Conservation (phyloP, 92 coral and sea anemone species). For the Actinernus sp. region DNA sequence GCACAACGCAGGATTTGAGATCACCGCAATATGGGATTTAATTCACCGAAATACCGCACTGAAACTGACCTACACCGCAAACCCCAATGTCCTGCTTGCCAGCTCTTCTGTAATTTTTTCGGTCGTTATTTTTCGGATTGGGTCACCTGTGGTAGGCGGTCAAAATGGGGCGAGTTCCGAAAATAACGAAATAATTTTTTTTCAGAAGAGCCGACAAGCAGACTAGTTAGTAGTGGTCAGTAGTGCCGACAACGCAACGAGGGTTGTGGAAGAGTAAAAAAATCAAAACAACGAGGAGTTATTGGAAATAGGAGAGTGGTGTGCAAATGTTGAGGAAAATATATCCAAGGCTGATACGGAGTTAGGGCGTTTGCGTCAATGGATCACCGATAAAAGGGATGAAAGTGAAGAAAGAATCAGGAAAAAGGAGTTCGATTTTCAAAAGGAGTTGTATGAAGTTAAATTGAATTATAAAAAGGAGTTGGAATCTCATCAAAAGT, state of each 20-base stretch:
- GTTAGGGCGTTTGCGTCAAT: neutral
- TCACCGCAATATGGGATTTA: too few species aligned
- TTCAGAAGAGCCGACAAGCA: too few species aligned
- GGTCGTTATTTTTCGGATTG: too few species aligned
- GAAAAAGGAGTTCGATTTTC: neutral
- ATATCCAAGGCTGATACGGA: neutral
- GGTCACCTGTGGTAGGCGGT: too few species aligned
- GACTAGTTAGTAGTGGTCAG: too few species aligned
- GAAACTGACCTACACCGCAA: too few species aligned
- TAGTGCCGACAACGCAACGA: constrained; percentile 6
- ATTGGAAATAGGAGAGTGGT: neutral
- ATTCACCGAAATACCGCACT: too few species aligned
- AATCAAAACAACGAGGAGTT: constrained; percentile 7
- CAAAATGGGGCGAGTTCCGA: too few species aligned
- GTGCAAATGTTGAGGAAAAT: neutral
- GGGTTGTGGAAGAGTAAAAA: constrained; percentile 8
- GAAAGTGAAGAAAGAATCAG: neutral
- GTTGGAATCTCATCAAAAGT: neutral
- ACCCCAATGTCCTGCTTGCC: too few species aligned
- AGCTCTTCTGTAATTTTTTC: too few species aligned
- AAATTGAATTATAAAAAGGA: constrained; percentile 7
- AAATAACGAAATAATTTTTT: too few species aligned
- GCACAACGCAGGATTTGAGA: too few species aligned
- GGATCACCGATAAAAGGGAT: neutral
- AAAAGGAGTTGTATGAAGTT: constrained; percentile 1